phyloP scores from a whole-genome alignment of 2,113 vertebrate species.

The Glaucidium brasilianum region DNA sequence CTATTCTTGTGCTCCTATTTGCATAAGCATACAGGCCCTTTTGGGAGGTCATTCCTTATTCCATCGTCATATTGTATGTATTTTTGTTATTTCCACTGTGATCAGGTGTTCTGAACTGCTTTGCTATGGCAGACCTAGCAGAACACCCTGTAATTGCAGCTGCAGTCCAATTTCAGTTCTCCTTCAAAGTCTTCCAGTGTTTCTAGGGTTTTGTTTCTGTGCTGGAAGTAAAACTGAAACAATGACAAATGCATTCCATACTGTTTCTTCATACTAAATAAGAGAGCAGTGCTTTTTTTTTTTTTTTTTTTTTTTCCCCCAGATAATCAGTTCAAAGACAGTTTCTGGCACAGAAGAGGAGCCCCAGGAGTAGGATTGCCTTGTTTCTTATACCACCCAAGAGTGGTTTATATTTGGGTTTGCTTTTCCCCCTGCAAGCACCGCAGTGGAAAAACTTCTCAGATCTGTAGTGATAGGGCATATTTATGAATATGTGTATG shows the following conservation, averaged over 20 bases:
- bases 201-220: not conserved
- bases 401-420: not conserved
- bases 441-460: not conserved
- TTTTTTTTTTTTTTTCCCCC: too few species aligned
- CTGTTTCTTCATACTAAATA: not conserved
- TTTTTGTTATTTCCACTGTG: not conserved
- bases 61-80: not conserved
- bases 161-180: not conserved
- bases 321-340: not conserved
- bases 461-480: not conserved
- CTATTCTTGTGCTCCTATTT: not conserved
- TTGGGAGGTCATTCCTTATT: not conserved
- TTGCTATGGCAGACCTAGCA: not conserved
- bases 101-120: not conserved
- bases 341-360: not conserved
- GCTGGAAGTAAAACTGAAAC: not conserved
- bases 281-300: not conserved
- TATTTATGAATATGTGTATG: not conserved
- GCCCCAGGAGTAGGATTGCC: not conserved
- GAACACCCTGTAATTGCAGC: not conserved
- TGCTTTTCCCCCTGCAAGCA: not conserved
- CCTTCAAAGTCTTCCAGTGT: not conserved
- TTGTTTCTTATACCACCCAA: not conserved
- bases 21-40: not conserved
- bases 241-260: not conserved